These are phyloP conservation scores for Ochropacha duplaris DNA, from an alignment of 2,888 invertebrate species.

Conservation along the genomic window DNA sequence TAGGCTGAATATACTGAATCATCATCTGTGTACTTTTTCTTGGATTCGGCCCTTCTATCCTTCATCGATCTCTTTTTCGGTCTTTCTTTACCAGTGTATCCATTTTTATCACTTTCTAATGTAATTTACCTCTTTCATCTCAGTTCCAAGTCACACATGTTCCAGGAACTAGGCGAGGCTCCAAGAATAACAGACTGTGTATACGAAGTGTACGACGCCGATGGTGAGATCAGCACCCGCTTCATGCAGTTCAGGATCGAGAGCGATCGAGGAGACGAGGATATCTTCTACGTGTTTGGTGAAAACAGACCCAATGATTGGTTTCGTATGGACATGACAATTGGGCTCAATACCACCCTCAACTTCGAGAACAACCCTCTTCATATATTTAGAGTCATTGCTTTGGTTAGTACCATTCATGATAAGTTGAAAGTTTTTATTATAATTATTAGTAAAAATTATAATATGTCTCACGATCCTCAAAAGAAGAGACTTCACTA, in stretches of 20 bases:
- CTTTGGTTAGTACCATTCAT: slow-evolving; percentile 66
- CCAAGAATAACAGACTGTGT: slow-evolving; percentile 54
- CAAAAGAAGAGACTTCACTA: no score
- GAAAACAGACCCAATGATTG: slow-evolving; percentile 40
- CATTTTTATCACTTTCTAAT: no score
- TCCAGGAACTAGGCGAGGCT: slow-evolving; percentile 67
- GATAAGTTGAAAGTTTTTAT: no score
- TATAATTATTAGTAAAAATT: no score
- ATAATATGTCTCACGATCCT: no score
- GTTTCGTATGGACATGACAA: slow-evolving; percentile 61
- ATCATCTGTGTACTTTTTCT: no score
- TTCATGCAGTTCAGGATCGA: slow-evolving; percentile 64
- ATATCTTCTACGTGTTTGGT: slow-evolving; percentile 61
- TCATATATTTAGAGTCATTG: slow-evolving; percentile 81
- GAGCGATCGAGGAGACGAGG: slow-evolving; percentile 61
- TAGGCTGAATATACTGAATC: no score
- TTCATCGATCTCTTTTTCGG: no score
- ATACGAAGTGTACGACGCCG: slow-evolving; percentile 66
- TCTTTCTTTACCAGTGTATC: no score
- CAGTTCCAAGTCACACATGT: background rate
- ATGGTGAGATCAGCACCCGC: slow-evolving; percentile 70
- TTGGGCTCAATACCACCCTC: slow-evolving; percentile 50
- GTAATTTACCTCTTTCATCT: no score
- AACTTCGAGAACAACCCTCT: slow-evolving; percentile 75
- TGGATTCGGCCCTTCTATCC: no score